Conservation (phyloP, 2,113 vertebrate species). For the Silurus meridionalis region DNA sequence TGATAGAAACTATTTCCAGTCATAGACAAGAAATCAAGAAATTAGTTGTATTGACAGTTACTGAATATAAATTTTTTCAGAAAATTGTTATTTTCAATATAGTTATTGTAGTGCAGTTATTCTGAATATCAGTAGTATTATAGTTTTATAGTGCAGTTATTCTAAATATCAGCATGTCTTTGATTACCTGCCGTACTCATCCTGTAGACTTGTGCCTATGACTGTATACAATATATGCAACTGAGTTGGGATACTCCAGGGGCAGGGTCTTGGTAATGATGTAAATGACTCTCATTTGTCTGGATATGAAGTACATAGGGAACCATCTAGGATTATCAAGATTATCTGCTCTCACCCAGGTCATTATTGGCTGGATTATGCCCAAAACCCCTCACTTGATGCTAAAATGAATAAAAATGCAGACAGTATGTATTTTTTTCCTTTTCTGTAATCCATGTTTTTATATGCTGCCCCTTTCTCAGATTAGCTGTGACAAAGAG, state of each 20-base stretch:
- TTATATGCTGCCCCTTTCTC: constrained; percentile 2
- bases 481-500: constrained; percentile 20
- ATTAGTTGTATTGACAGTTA: background rate
- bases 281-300: background rate
- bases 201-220: background rate
- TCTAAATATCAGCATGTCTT: background rate
- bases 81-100: too few species aligned
- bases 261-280: background rate
- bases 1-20: background rate
- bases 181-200: background rate
- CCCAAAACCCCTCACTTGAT: background rate
- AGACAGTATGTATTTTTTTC: background rate
- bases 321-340: background rate
- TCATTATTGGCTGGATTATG: background rate
- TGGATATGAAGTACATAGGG: background rate
- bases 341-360: background rate
- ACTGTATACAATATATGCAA: background rate
- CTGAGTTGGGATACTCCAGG: background rate
- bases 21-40: background rate
- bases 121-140: too few species aligned
- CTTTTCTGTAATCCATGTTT: background rate
- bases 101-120: too few species aligned
- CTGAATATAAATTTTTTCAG: too few species aligned
- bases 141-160: background rate
- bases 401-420: background rate